Base-by-base conservation (phyloP, 2,888 invertebrate genomes). In the Pachliopta kotzebuea region DNA sequence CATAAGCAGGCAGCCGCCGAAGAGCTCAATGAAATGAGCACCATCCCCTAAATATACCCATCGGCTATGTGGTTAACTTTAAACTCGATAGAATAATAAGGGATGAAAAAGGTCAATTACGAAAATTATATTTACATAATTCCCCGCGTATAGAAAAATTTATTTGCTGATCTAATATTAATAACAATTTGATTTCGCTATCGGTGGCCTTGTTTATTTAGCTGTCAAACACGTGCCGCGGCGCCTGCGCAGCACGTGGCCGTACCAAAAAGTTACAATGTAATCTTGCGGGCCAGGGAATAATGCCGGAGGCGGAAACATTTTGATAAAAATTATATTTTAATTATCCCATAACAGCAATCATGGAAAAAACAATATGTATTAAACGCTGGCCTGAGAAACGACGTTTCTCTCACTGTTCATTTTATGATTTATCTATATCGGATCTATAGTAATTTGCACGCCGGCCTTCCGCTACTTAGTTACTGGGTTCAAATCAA, bases 131-230 rank as follows among this genome's bases (percentile, higher is more conserved):
- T 88, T 89, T 89, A 81, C 82, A 74, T 84, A 83, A 74, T 73
- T 69, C 72, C 75, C 78, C 71, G 67, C 69, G 74, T 75, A 80
- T 81, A 83, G 80, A 85, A 82, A 81, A 81, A 80, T 85, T 78
- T 84, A 78, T 86, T 87, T 86, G 80, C 84, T 83, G 78, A 83
- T 86, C 78, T 76, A 83, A 80, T 86, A 88, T 83, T 87, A 88
- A 88, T 87, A 88, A 85, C 83, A 80, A 87, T 87, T 85, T 83
- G 85, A 87, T 87, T 84, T 75, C 76, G 79, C 79, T 85, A 88
- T 88, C 87, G 78, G 77, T 70, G 63, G 82, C 86, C 86, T 86
- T 89, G 87, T 88, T 89, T 86, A 80, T 84, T 80, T 88, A 88
- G 87, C 86, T 88, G 88, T 87, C 86, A 86, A 80, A 83, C 74